Conservation (phyloP, 2,888 invertebrate genomes). For the Epirrhoe alternata region DNA sequence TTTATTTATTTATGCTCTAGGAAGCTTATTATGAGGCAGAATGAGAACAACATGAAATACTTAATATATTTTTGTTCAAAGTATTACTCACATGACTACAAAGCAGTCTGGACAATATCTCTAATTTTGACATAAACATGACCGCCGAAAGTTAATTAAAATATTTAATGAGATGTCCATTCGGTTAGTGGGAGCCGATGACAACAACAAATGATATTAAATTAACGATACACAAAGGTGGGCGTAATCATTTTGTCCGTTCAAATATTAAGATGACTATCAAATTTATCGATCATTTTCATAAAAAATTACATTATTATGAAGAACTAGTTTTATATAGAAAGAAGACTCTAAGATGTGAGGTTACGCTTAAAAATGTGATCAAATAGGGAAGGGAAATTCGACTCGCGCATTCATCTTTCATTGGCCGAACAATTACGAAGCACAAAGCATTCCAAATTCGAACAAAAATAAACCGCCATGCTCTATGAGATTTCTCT, state of each 20-base stretch:
- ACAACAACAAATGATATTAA: slow-evolving; percentile 80
- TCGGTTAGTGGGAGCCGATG: slow-evolving; percentile 71
- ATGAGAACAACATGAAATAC: too few relatives aligned
- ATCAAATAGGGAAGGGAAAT: slow-evolving; percentile 4
- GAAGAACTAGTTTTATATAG: neutral
- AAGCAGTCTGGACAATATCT: slow-evolving; percentile 59
- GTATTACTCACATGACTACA: slow-evolving; percentile 57
- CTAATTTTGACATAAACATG: slow-evolving; percentile 71
- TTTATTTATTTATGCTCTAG: too few relatives aligned
- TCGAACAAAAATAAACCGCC: slow-evolving; percentile 57
- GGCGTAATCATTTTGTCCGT: slow-evolving; percentile 62
- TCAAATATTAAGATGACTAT: slow-evolving; percentile 54
- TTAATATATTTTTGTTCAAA: slow-evolving; percentile 39
- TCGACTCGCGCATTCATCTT: slow-evolving; percentile 35
- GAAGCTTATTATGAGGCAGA: too few relatives aligned
- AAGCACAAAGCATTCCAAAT: slow-evolving; percentile 57
- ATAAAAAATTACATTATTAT: neutral
- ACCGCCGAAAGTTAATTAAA: slow-evolving; percentile 79
- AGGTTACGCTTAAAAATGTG: neutral
- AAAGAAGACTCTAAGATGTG: neutral
- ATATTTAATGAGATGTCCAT: slow-evolving; percentile 78
- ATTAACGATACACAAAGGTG: slow-evolving; percentile 74
- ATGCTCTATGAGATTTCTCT: slow-evolving; percentile 53
- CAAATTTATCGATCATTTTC: slow-evolving; percentile 15
- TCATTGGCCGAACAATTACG: slow-evolving; percentile 40